Conservation (phyloP, 2,113 vertebrate genomes). For the Ariopsis seemanni region DNA sequence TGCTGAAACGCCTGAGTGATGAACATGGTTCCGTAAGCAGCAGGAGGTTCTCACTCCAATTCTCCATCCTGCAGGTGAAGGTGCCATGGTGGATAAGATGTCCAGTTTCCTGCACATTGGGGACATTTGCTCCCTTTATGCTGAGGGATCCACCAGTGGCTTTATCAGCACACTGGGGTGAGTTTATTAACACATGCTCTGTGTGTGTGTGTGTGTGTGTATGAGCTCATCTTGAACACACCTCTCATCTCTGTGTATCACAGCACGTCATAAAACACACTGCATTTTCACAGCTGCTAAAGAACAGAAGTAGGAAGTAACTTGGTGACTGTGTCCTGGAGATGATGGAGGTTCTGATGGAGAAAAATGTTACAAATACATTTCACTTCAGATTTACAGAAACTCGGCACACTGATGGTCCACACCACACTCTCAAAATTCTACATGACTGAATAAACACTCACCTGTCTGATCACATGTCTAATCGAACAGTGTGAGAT, state of each 20-base stretch:
- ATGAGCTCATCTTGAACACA: not conserved
- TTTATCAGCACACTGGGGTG: constrained; percentile 98
- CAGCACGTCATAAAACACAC: not conserved
- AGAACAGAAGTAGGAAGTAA: no score
- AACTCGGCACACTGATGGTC: no score
- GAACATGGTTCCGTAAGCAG: not conserved
- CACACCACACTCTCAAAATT: no score
- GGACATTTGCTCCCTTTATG: constrained; percentile 96
- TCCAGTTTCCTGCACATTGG: constrained; percentile 97
- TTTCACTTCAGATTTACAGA: no score
- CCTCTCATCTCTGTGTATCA: not conserved
- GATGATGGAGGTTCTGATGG: no score
- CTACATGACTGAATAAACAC: not conserved
- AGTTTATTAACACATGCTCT: constrained; percentile 49
- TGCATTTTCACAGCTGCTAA: no score
- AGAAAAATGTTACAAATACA: no score
- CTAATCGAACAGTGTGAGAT: not conserved
- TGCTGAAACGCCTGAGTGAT: not conserved
- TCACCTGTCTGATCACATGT: not conserved
- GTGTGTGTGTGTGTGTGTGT: not conserved
- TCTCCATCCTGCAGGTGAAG: constrained; percentile 60
- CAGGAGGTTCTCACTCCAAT: not conserved
- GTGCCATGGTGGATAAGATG: constrained; percentile 96
- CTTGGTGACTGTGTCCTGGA: no score
- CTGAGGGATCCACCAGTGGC: constrained; percentile 94